Evolutionary conservation across 2,113 vertebrate species (phyloP), one percentile per base, ranked within the genome.

Genomic region (Neodon shergylaensis): DNA sequence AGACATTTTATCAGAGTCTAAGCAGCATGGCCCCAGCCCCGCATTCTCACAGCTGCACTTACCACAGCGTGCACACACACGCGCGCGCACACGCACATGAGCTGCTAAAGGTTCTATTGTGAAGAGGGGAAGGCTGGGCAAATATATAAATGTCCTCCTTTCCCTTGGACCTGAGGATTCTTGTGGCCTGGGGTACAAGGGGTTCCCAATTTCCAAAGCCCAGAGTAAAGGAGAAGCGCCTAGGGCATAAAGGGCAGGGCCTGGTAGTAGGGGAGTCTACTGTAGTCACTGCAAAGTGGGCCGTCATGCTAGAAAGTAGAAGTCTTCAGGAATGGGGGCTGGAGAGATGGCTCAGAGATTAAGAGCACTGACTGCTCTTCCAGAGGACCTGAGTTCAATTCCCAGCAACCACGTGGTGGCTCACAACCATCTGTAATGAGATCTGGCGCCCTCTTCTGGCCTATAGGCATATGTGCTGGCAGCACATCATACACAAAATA

Each of bases 101-200:
- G 21, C 6, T 2, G 52, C 16, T 96, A 54, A 95, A 91, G 66
- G 85, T n/a, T 89, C 49, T 90, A 36, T 58, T 42, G 70, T 97
- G 47, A 85, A 52, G 68, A 98, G 74, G 91, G 77, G 58, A 82
- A 97, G 88, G 24, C 0, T 92, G 78, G 97, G 24, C 16, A 87
- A 85, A 91, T 96, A 74, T 96, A 78, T 70, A 96, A 97, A 94
- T 4, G 17, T 47, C 92, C 96, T 77, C 49, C 70, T 91, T 65
- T 66, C 78, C 82, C 96, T 68, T 95, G 1, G 21, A 61, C 42
- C 92, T 95, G 82, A 1, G 6, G 52, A 76, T 90, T 68, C 82
- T 74, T 14, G 1, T 90, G 92, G 79, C 63, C 88, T 92, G 68
- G 11, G 14, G 54, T 14, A 39, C 83, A 58, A 42, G 65, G 85